Evolutionary conservation across 2,113 vertebrate species (phyloP).

Genomic region (Acrocephalus kingi): DNA sequence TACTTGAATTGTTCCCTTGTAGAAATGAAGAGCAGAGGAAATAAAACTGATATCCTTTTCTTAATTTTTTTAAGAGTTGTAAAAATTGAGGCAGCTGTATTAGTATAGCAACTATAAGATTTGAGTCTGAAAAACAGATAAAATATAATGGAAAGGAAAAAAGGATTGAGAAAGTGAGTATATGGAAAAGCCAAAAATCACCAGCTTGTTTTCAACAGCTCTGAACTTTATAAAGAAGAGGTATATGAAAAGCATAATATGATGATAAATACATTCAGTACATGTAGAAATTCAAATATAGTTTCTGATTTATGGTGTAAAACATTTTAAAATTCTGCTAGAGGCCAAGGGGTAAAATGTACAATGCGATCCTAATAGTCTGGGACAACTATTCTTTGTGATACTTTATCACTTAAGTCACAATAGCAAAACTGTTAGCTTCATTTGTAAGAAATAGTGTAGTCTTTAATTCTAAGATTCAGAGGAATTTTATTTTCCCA

Average conservation of each 20-base stretch:
- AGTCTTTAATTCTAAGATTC: background rate
- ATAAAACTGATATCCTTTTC: background rate
- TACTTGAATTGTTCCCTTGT: background rate
- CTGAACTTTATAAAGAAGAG: background rate
- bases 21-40: background rate
- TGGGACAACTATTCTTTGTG: background rate
- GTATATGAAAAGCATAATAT: background rate
- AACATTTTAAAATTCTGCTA: background rate
- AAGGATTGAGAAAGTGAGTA: background rate
- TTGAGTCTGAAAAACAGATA: background rate
- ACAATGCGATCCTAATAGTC: background rate
- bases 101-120: fast-evolving
- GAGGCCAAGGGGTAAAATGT: background rate
- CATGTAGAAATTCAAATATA: background rate
- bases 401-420: background rate
- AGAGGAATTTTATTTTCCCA: background rate
- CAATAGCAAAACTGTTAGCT: background rate
- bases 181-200: background rate
- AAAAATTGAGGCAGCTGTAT: background rate
- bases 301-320: background rate
- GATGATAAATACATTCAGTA: background rate
- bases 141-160: background rate
- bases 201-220: background rate
- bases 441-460: background rate
- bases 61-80: background rate